Base-by-base conservation (phyloP, 1,140 invertebrate genomes). In the Pomacea maculata region DNA sequence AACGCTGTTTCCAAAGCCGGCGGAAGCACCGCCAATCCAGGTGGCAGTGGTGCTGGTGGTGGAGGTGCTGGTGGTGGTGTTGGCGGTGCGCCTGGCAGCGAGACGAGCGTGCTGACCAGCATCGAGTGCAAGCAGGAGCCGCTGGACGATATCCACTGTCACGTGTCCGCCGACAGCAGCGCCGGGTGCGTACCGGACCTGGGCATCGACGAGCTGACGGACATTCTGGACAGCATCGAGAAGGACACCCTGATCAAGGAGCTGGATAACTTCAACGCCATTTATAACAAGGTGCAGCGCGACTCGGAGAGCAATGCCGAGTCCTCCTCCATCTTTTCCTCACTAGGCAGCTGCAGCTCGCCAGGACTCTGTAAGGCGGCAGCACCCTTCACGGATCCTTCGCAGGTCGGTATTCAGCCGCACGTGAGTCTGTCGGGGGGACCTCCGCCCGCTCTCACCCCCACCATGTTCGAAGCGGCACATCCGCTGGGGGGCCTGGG, bases 171-270 rank as follows among this genome's bases (percentile, higher is more conserved):
- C 4, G 25, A 15, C 34, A 78, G 67, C 77, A 64, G 52, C 14
- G n/a, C 77, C 17, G 77, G 34, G n/a, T 64, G 75, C 17, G 75
- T 17, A 10, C 77, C 77, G 9, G 77, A 70, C 67, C 64, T 78
- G 19, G 63, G 52, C 45, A 67, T 96, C 87, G 94, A 95, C 0
- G 95, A 95, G 57, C 82, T 90, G 12, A 83, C 88, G 65, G 85
- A 87, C 15, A 89, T 89, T 78, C 83, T 96, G 45, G 95, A 96
- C 83, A 93, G 95, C 77, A 94, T 96, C 52, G 96, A 97, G 84
- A 96, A 96, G 10, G 94, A 94, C 79, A 96, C 95, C 83, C 94
- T 95, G 21, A 94, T 97, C 87, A 96, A 97, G 88, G 96, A 97
- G 95, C 85, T 95, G 7, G 95, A 96, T 79, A 87, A 88, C 80